These are phyloP conservation scores for Leucophenga montana DNA, from an alignment of 2,888 invertebrate species.

Conservation along the genomic window DNA sequence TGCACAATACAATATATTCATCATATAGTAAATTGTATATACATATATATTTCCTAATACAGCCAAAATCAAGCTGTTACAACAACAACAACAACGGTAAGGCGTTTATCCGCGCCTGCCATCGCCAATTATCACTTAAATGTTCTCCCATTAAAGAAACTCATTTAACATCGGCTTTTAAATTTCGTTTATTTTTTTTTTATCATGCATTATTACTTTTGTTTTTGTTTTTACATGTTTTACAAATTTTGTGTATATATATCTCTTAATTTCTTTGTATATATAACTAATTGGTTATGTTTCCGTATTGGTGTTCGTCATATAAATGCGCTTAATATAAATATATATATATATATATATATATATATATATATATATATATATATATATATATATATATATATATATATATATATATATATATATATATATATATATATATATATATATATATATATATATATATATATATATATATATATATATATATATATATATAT, in stretches of 20 bases:
- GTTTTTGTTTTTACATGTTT: not conserved
- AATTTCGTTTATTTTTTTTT: constrained; percentile 13
- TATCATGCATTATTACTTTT: not conserved
- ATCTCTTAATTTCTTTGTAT: not conserved
- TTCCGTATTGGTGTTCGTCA: constrained; percentile 44
- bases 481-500: constrained; percentile 2
- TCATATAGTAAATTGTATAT: too few species aligned
- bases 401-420: constrained; percentile 1
- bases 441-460: constrained; percentile 4
- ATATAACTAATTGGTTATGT: constrained; percentile 34
- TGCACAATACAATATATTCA: too few species aligned
- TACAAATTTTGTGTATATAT: constrained; percentile 1
- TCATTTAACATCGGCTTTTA: not conserved
- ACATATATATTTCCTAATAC: too few species aligned
- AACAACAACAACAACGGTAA: too few species aligned
- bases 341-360: constrained; percentile 5
- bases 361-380: constrained; percentile 2
- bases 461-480: constrained; percentile 5
- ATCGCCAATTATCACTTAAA: too few species aligned
- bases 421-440: constrained; percentile 1
- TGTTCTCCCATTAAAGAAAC: too few species aligned
- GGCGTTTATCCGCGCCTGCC: too few species aligned
- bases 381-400: too few species aligned
- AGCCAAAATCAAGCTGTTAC: too few species aligned
- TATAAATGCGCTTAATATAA: constrained; percentile 53